Conservation (phyloP, 1,140 invertebrate species). For the Diabrotica undecimpunctata region DNA sequence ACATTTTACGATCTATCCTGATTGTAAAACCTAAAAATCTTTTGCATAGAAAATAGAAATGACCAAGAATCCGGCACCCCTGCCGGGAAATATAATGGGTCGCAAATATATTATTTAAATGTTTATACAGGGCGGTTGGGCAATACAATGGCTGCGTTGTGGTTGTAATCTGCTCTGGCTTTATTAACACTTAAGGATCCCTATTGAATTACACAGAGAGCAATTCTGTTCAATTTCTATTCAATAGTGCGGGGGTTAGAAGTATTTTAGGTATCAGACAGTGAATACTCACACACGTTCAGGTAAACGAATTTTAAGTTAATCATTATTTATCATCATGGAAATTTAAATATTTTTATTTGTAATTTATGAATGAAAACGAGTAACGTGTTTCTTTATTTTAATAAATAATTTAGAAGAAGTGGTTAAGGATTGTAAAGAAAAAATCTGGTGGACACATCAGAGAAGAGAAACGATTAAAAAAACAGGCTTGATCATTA, state of each 20-base stretch:
- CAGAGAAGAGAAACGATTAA: too few species aligned
- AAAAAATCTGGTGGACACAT: too few species aligned
- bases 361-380: too few species aligned
- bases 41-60: constrained; percentile 13
- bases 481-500: too few species aligned
- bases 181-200: constrained; percentile 17
- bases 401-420: too few species aligned
- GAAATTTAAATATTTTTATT: too few species aligned
- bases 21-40: constrained; percentile 12
- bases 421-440: too few species aligned
- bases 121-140: constrained; percentile 16
- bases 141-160: constrained; percentile 15
- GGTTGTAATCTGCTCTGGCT: constrained; percentile 16
- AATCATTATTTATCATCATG: too few species aligned
- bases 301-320: too few species aligned
- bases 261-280: too few species aligned
- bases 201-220: constrained; percentile 16
- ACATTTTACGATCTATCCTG: constrained; percentile 10
- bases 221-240: constrained; percentile 1
- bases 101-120: constrained; percentile 23
- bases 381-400: too few species aligned
- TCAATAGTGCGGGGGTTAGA: background rate
- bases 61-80: background rate
- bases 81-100: constrained; percentile 8
- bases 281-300: too few species aligned